Evolutionary conservation across 2,888 invertebrate genomes (phyloP).

Genomic region (Nebria salina): DNA sequence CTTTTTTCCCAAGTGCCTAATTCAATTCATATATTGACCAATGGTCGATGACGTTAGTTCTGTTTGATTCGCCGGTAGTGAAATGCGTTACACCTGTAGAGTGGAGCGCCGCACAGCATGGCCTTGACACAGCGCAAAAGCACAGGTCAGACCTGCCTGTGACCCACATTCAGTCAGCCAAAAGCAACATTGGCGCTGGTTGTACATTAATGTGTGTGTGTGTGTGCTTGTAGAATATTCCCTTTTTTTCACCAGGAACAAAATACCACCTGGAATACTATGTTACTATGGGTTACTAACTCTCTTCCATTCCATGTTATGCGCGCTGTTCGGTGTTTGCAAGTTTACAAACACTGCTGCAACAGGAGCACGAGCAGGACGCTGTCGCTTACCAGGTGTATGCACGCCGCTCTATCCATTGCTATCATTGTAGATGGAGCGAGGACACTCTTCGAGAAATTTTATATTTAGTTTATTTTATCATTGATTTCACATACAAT

Average conservation of each 20-base stretch:
- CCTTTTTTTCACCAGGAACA: neutral
- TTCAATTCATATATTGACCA: neutral
- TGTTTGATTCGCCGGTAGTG: neutral
- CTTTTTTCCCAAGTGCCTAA: neutral
- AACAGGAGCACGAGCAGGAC: neutral
- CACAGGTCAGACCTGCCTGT: neutral
- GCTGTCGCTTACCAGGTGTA: neutral
- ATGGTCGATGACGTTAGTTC: neutral
- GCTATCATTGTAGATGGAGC: neutral
- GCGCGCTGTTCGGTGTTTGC: neutral
- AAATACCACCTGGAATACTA: neutral
- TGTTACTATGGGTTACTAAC: neutral
- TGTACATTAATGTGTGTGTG: neutral
- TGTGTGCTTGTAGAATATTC: too few relatives aligned
- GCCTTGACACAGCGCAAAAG: conserved; percentile 31
- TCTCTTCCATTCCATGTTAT: neutral
- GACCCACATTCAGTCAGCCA: neutral
- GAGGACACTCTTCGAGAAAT: neutral
- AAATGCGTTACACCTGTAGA: neutral
- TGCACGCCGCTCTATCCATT: neutral
- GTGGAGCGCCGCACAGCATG: conserved; percentile 3
- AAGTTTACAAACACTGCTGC: neutral
- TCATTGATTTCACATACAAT: neutral
- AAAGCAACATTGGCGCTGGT: too few relatives aligned
- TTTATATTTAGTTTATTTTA: neutral